Evolutionary conservation across 2,113 vertebrate genomes (phyloP).

Genomic region (Aegithalos caudatus): DNA sequence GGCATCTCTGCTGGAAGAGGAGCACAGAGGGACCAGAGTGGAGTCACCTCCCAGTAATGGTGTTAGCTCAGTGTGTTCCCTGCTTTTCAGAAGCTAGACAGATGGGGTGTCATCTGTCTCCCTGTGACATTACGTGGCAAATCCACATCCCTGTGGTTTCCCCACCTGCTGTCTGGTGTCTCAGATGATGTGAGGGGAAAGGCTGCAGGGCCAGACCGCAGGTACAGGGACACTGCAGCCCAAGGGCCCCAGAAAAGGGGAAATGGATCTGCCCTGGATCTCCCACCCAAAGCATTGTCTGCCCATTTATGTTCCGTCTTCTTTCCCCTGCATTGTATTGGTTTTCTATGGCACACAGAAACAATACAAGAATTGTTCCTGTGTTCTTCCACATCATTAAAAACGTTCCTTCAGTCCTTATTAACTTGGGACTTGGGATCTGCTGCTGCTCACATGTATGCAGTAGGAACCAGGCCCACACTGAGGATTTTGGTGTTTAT

Average conservation of each 20-base stretch:
- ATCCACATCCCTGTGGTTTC: neutral
- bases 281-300: neutral
- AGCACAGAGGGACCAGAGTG: neutral
- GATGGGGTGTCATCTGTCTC: neutral
- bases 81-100: neutral
- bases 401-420: neutral
- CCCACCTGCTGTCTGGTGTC: neutral
- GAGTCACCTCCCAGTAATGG: neutral
- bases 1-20: neutral
- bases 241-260: neutral
- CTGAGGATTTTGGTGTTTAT: neutral
- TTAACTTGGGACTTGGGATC: neutral
- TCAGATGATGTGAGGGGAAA: neutral
- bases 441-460: neutral
- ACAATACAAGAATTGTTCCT: neutral
- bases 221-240: rapidly evolving
- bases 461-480: neutral
- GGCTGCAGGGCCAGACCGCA: neutral
- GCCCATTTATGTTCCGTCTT: neutral
- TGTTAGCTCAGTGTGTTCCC: neutral
- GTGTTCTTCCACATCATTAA: neutral
- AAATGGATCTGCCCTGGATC: neutral
- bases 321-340: neutral
- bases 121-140: neutral
- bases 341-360: neutral